A percentile compares a stretch with the other conserved stretches of the same genome.
Evolutionary conservation across 1,140 invertebrate species (phyloP).

Genomic region (Melipona quadrifasciata): DNA sequence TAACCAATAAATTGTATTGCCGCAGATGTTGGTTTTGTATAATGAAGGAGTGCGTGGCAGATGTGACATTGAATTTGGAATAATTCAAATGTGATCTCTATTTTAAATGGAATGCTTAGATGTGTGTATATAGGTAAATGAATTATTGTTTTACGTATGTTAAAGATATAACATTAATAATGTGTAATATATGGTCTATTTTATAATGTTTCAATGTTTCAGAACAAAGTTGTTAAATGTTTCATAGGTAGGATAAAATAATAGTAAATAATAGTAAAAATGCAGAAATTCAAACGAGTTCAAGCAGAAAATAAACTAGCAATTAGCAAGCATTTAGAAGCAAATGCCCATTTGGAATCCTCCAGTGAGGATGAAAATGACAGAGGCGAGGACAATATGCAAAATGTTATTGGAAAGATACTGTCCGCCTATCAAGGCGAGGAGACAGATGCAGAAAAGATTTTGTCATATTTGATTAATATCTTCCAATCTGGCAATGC

Average conservation of each 20-base stretch:
- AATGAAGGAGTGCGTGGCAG: conserved; percentile 5
- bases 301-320: conserved; percentile 84
- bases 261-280: conserved; percentile 49
- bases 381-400: conserved; percentile 68
- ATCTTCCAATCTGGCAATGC: conserved; percentile 89
- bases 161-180: neutral
- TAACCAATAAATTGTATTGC: neutral
- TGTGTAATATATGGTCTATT: no score
- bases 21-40: neutral
- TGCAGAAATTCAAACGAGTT: conserved; percentile 83
- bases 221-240: neutral
- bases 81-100: neutral
- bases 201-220: neutral
- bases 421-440: conserved; percentile 79
- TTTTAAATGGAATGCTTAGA: neutral
- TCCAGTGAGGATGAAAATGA: conserved; percentile 79
- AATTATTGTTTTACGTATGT: neutral
- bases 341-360: conserved; percentile 76
- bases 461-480: conserved; percentile 88
- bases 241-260: neutral
- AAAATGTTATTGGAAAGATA: conserved; percentile 73
- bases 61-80: conserved; percentile 8
- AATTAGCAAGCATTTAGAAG: conserved; percentile 83
- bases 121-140: neutral
- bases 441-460: conserved; percentile 82